Evolutionary conservation across 2,797 vertebrate genomes (phyloP), one percentile per base, ranked within the genome.

Genomic region (Scolopax rusticola): DNA sequence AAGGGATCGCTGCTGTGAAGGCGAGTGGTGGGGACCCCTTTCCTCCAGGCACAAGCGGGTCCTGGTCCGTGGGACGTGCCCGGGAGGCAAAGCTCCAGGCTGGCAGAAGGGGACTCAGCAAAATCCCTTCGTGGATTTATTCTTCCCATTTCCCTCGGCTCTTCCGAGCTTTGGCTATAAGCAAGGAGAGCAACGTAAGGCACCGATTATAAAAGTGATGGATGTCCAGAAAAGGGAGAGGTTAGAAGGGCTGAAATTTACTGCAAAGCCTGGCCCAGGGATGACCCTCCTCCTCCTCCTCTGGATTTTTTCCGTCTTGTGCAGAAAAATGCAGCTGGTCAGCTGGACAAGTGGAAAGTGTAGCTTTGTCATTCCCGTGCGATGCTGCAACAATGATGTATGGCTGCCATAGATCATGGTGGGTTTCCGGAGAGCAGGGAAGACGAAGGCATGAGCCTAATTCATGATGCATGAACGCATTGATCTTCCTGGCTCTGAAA

Each of bases 391-490:
- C 91, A 81, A 95, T 98, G 98, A 98, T 98, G 96, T 97, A 98
- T 97, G 97, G 97, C 97, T 92, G 97, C 75, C 87, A 98, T 98
- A 97, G 97, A 98, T 98, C 97, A 98, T 93, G 97, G 96, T 96
- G 98, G 97, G 98, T 97, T 98, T 98, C 98, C 97, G 97, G 98
- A 98, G 98, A 97, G 97, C 97, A 88, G 97, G 89, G 95, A 89
- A 97, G 98, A 97, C 91, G 94, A 97, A 96, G 93, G 97, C 96
- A 86, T 82, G 97, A 96, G 97, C 94, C 98, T 98, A 98, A 98
- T 98, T 98, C 98, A 97, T 97, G 98, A 98, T 98, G 98, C 98
- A 97, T 98, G 97, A 98, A 98, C 51, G 69, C 98, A 98, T 98
- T 98, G 98, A 98, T 98, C 98, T 98, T 98, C 97, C 97, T 97